These are phyloP conservation scores for Amblyopsis rosae DNA, from an alignment of 2,113 vertebrate species.

Conservation along the genomic window DNA sequence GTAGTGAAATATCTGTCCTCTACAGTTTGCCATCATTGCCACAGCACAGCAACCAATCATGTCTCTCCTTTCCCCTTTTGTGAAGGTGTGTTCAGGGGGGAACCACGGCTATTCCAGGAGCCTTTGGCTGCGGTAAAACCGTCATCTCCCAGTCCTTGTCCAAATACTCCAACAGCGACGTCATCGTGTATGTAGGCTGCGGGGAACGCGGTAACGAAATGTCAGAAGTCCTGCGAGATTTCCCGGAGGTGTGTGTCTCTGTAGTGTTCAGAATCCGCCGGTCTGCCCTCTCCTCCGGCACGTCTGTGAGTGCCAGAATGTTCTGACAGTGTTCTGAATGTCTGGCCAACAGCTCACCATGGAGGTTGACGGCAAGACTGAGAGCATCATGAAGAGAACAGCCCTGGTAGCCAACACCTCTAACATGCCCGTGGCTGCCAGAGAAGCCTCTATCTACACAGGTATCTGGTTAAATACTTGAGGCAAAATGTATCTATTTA, in stretches of 20 bases:
- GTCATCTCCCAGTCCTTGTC: slow-evolving; percentile 98
- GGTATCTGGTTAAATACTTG: slow-evolving; percentile 67
- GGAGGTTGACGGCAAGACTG: slow-evolving; percentile 94
- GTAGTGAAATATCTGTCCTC: too few relatives aligned
- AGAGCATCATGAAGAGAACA: slow-evolving; percentile 99
- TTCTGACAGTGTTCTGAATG: slow-evolving; percentile 21
- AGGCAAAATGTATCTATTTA: too few relatives aligned
- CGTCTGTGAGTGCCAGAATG: neutral
- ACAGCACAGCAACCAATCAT: neutral
- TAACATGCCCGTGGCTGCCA: slow-evolving; percentile 98
- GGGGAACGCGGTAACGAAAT: slow-evolving; percentile 98
- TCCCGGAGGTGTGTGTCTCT: slow-evolving; percentile 87
- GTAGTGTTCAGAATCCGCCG: neutral
- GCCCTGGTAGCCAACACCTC: slow-evolving; percentile 96
- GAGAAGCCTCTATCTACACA: slow-evolving; percentile 98
- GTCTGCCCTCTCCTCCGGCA: neutral
- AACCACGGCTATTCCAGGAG: slow-evolving; percentile 95
- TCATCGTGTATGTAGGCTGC: slow-evolving; percentile 97
- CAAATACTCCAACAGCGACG: slow-evolving; percentile 97
- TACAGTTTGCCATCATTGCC: too few relatives aligned
- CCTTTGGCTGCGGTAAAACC: slow-evolving; percentile 97
- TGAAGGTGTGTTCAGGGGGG: slow-evolving; percentile 94
- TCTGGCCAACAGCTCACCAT: slow-evolving; percentile 86
- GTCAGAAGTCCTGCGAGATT: slow-evolving; percentile 97
- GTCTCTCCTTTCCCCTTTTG: slow-evolving; percentile 29